These are phyloP conservation scores for Apomyelois bistriatella DNA, from an alignment of 2,888 invertebrate genomes.

Conservation along the genomic window DNA sequence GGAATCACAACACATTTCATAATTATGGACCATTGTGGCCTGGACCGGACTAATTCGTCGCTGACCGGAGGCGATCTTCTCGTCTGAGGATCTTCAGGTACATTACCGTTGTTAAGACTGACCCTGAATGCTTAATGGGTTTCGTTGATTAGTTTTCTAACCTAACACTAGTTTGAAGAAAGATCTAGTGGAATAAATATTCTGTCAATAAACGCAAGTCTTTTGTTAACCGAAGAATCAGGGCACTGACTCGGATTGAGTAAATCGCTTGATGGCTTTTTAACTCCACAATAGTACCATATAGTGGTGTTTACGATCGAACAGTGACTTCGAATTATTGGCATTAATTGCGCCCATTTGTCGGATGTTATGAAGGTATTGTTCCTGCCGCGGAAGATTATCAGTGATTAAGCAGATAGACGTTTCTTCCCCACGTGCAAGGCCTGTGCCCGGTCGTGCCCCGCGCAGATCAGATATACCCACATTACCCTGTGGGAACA, in stretches of 20 bases:
- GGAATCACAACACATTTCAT: slow-evolving; percentile 78
- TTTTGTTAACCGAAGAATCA: slow-evolving; percentile 31
- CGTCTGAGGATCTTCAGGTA: slow-evolving; percentile 52
- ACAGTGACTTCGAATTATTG: slow-evolving; percentile 38
- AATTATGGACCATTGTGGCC: slow-evolving; percentile 79
- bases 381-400: slow-evolving; percentile 56
- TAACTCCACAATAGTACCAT: slow-evolving; percentile 9
- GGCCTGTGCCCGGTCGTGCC: slow-evolving; percentile 60
- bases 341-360: slow-evolving; percentile 64
- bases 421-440: slow-evolving; percentile 54
- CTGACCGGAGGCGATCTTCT: slow-evolving; percentile 49
- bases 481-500: slow-evolving; percentile 58
- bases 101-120: slow-evolving; percentile 55
- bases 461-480: slow-evolving; percentile 56
- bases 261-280: background rate
- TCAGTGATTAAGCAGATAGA: slow-evolving; percentile 62
- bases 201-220: slow-evolving; percentile 34
- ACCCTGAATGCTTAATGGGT: slow-evolving; percentile 55
- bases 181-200: slow-evolving; percentile 50
- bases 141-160: slow-evolving; percentile 71
- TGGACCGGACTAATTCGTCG: slow-evolving; percentile 67
- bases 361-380: slow-evolving; percentile 55
- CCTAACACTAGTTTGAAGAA: slow-evolving; percentile 66
- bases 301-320: slow-evolving; percentile 25
- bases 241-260: slow-evolving; percentile 11